Evolutionary conservation across 2,888 invertebrate genomes (phyloP).

Genomic region (Orchestes rusci): DNA sequence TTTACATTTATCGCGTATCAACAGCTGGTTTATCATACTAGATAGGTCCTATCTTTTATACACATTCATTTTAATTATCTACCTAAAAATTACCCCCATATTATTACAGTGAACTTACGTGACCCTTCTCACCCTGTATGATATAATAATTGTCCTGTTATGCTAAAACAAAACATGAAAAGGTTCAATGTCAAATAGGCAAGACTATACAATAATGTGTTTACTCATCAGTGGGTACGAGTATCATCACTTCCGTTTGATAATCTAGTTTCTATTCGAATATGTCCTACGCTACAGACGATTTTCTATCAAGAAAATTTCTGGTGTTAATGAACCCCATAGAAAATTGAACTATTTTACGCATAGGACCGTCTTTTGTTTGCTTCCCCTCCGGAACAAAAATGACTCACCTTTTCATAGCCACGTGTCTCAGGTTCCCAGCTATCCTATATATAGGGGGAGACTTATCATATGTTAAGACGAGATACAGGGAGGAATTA

Average conservation of each 20-base stretch:
- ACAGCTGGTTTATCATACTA: neutral
- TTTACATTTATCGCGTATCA: slow-evolving; percentile 1
- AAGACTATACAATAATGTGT: slow-evolving; percentile 17
- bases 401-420: slow-evolving; percentile 23
- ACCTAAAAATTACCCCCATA: slow-evolving; percentile 1
- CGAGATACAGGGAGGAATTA: slow-evolving; percentile 15
- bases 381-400: slow-evolving; percentile 21
- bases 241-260: slow-evolving; percentile 33
- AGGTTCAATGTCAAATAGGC: slow-evolving; percentile 17
- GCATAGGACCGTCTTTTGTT: slow-evolving; percentile 19
- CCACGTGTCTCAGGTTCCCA: slow-evolving; percentile 22
- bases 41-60: no score
- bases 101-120: no score
- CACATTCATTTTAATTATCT: neutral
- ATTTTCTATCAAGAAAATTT: no score
- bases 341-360: no score
- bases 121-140: no score
- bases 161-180: slow-evolving; percentile 8
- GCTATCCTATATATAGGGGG: slow-evolving; percentile 17
- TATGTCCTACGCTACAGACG: no score
- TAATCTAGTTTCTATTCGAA: slow-evolving; percentile 27
- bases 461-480: slow-evolving; percentile 13
- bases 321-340: no score
- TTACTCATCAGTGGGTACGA: slow-evolving; percentile 19
- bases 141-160: no score